Percentiles rank a stretch among this genome's conserved stretches.
phyloP scores from a whole-genome alignment of 2,797 vertebrate genomes.

The Sebastes matsubarae region DNA sequence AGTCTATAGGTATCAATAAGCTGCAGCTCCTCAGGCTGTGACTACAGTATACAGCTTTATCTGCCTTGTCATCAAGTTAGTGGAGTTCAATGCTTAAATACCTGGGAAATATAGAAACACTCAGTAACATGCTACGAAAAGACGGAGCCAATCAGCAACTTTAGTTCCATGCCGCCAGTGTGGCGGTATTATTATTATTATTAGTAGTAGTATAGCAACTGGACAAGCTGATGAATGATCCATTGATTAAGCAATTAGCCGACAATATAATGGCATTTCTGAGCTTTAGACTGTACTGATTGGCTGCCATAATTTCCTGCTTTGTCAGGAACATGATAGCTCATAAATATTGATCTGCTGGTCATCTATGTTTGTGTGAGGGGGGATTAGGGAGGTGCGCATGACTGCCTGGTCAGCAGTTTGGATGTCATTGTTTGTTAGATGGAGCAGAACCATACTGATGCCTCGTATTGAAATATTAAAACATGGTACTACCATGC shows the following conservation, averaged over 20 bases:
- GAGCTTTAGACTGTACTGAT: constrained; percentile 32
- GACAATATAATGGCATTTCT: constrained; percentile 23
- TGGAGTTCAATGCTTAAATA: neutral
- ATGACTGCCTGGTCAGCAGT: constrained; percentile 29
- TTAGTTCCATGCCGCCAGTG: neutral
- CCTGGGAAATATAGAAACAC: neutral
- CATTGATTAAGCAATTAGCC: constrained; percentile 49
- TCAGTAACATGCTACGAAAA: neutral
- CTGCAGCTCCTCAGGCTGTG: neutral
- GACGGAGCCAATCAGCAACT: neutral
- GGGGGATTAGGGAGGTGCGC: neutral
- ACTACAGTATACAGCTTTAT: neutral
- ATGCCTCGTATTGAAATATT: neutral
- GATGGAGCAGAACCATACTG: neutral
- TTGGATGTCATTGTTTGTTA: constrained; percentile 26
- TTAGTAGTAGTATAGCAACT: neutral
- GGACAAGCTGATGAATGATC: constrained; percentile 22
- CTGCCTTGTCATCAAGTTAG: neutral
- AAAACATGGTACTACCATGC: neutral
- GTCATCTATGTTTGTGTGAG: constrained; percentile 10
- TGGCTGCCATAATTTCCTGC: constrained; percentile 49
- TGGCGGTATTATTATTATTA: neutral
- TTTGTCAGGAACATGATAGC: constrained; percentile 51
- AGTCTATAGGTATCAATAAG: neutral
- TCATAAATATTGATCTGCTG: constrained; percentile 62